phyloP scores from a whole-genome alignment of 2,797 vertebrate genomes.

The Erpetoichthys calabaricus region DNA sequence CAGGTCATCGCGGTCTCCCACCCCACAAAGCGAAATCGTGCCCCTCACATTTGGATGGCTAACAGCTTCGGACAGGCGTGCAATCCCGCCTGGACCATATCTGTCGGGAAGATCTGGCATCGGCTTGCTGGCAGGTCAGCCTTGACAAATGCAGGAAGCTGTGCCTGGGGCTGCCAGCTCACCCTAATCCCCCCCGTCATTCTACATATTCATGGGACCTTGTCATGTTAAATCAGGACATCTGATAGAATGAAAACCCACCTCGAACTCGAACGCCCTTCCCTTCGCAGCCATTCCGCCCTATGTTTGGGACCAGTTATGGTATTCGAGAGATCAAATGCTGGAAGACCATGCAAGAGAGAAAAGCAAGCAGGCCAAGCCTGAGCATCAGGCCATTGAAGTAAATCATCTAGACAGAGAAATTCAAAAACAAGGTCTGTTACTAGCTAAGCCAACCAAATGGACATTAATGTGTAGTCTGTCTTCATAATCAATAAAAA shows the following conservation, averaged over 20 bases:
- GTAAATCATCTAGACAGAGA: no score
- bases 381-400: no score
- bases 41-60: constrained; percentile 68
- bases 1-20: constrained; percentile 19
- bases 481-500: no score
- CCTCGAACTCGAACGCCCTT: constrained; percentile 46
- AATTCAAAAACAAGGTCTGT: no score
- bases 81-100: constrained; percentile 74
- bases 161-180: constrained; percentile 69
- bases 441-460: no score
- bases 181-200: constrained; percentile 79
- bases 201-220: constrained; percentile 64
- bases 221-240: constrained; percentile 54
- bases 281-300: constrained; percentile 26
- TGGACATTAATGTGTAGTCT: no score
- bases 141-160: constrained; percentile 88
- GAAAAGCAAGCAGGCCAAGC: no score
- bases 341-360: no score
- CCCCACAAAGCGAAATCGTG: constrained; percentile 60
- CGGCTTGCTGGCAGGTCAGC: constrained; percentile 89
- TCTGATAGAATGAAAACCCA: constrained; percentile 55
- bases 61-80: constrained; percentile 97
- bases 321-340: no score
- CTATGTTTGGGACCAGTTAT: no score
- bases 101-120: constrained; percentile 74